Base-by-base conservation (phyloP, 2,797 vertebrate species). In the Podarcis siculus region DNA sequence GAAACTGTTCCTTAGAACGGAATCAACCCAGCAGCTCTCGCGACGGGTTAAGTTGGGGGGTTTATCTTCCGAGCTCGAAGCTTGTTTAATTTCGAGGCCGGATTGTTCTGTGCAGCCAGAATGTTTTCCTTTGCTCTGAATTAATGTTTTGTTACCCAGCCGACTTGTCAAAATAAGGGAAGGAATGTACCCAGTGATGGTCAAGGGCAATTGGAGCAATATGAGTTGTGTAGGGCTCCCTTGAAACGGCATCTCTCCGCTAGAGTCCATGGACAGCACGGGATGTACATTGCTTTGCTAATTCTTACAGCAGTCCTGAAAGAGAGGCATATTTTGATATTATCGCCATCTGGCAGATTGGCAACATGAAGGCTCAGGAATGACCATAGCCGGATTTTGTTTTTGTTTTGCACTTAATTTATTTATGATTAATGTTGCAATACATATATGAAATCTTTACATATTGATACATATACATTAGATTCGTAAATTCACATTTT, bases 81-180 rank as follows among this genome's bases (percentile, higher is more conserved):
- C 35, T 71, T 19, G 30, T 9, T 88, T 82, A 5, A 13, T 6
- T 80, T 25, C 27, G 3, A 27, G 5, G 82, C 39, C 13, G 32
- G 78, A 0, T 72, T 32, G 32, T 72, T 17, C n/a, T 1, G 27
- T 87, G 66, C 80, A 32, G 42, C 7, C 66, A 37, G 80, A 89
- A 6, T 3, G 0, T 0, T 15, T 76, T 71, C 64, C n/a, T 88
- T 86, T 89, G 79, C 86, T 92, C 86, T 86, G 82, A 87, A 87
- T 66, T 85, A 75, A 84, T 87, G 25, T 82, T 87, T 0, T 76
- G 64, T 91, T 87, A 86, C 64, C 30, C 83, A 92, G 73, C 91
- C 45, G 5, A 32, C 83, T 82, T 79, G 39, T 71, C 69, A 67
- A 23, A 49, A 21, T 67, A 78, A 25, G 19, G 45, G 45, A 49